Evolutionary conservation across 2,888 invertebrate species (phyloP).

Genomic region (Cataglyphis livida): DNA sequence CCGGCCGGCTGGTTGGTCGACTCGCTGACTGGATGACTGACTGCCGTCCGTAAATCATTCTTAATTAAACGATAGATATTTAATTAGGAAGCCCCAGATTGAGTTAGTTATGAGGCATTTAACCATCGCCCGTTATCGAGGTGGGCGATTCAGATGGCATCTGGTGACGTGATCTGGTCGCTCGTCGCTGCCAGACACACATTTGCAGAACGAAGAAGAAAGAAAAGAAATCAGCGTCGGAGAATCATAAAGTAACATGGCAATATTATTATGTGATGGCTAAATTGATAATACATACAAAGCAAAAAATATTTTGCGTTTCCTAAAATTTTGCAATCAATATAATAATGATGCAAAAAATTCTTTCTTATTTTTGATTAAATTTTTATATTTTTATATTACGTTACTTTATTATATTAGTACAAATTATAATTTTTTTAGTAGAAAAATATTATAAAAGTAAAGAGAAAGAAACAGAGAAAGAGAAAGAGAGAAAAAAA

Average conservation of each 20-base stretch:
- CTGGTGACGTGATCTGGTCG: constrained; percentile 78
- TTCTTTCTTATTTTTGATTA: neutral
- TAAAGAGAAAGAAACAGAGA: neutral
- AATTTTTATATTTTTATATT: constrained; percentile 12
- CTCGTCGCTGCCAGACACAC: constrained; percentile 65
- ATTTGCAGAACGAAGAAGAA: constrained; percentile 43
- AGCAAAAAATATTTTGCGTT: neutral
- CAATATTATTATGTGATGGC: constrained; percentile 12
- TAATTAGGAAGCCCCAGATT: constrained; percentile 81
- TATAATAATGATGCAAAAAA: neutral
- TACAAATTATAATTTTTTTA: neutral
- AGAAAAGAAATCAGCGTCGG: constrained; percentile 45
- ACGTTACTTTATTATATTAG: neutral
- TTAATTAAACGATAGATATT: constrained; percentile 85
- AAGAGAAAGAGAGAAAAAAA: neutral
- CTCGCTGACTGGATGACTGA: constrained; percentile 48
- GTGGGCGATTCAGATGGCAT: constrained; percentile 82
- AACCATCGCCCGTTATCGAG: constrained; percentile 78
- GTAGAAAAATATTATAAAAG: neutral
- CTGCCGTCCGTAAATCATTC: constrained; percentile 83
- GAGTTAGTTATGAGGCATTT: constrained; percentile 82
- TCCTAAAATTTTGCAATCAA: constrained; percentile 1
- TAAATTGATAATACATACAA: neutral
- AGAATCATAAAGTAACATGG: constrained; percentile 33
- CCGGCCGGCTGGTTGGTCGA: constrained; percentile 48